phyloP scores from a whole-genome alignment of 2,888 invertebrate genomes.

The Cyaniris semiargus region DNA sequence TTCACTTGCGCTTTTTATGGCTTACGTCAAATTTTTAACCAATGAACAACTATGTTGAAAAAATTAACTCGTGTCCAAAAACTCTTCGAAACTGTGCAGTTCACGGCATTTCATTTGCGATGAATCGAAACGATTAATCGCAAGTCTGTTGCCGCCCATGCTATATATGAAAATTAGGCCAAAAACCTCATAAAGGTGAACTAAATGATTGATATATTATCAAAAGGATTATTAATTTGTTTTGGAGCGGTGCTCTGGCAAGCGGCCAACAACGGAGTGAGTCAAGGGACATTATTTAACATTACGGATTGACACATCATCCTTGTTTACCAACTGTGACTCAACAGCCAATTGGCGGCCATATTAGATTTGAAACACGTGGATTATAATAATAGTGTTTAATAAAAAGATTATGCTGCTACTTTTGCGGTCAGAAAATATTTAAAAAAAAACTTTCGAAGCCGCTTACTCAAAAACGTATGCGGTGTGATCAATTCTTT shows the following conservation, averaged over 20 bases:
- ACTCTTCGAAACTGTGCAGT: too few relatives aligned
- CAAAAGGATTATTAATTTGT: conserved; percentile 26
- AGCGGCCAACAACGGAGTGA: conserved; percentile 48
- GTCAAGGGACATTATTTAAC: conserved; percentile 56
- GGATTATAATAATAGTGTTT: conserved; percentile 35
- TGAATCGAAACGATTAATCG: too few relatives aligned
- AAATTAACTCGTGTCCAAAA: too few relatives aligned
- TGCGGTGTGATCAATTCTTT: too few relatives aligned
- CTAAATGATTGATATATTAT: conserved; percentile 17
- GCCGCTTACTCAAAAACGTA: too few relatives aligned
- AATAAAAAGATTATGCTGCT: not conserved
- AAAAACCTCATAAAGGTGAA: conserved; percentile 22
- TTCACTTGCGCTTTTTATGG: too few relatives aligned
- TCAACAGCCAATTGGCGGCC: conserved; percentile 43
- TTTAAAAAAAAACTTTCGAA: too few relatives aligned
- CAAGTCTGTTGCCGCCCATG: too few relatives aligned
- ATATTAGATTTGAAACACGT: conserved; percentile 39
- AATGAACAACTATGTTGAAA: too few relatives aligned
- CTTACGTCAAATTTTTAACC: too few relatives aligned
- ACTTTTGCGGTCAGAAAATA: too few relatives aligned
- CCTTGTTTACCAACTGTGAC: conserved; percentile 56
- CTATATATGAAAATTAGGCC: conserved; percentile 14
- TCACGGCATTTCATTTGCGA: too few relatives aligned
- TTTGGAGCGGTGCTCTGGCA: conserved; percentile 43
- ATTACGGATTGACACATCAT: conserved; percentile 59